Evolutionary conservation across 2,113 vertebrate genomes (phyloP).

Genomic region (Orycteropus afer): DNA sequence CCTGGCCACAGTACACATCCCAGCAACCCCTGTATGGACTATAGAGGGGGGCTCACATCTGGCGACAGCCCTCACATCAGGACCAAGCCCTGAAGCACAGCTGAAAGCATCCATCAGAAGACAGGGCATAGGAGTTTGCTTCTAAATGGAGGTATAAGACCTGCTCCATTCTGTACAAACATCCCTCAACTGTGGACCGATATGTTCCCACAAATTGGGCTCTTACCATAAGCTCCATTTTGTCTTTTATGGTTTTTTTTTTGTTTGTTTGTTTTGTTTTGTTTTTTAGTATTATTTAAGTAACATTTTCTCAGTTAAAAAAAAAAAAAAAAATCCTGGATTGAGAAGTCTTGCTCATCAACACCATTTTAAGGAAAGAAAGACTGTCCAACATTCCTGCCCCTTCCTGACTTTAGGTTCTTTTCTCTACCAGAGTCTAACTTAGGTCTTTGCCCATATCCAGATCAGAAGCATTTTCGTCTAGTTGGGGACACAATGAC

Average conservation of each 20-base stretch:
- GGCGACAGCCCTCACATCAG: not conserved
- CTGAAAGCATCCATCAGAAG: not conserved
- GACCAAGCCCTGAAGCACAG: not conserved
- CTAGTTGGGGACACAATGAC: not conserved
- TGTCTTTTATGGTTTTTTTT: no score
- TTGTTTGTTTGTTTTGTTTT: no score
- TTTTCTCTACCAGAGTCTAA: not conserved
- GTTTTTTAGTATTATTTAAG: not conserved
- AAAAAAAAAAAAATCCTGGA: not conserved
- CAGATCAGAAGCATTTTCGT: not conserved
- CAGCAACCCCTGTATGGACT: not conserved
- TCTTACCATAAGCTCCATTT: no score
- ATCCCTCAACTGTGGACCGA: no score
- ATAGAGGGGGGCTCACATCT: not conserved
- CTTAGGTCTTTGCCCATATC: not conserved
- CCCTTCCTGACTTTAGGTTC: not conserved
- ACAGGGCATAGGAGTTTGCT: rapidly evolving
- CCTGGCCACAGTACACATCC: not conserved
- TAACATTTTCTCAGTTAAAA: not conserved
- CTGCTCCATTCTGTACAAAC: not conserved
- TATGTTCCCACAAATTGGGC: not conserved
- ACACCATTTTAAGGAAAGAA: not conserved
- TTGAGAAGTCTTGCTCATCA: rapidly evolving
- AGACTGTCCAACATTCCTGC: rapidly evolving
- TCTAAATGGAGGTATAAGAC: not conserved